phyloP scores from a whole-genome alignment of 2,113 vertebrate species.

The Entelurus aequoreus region DNA sequence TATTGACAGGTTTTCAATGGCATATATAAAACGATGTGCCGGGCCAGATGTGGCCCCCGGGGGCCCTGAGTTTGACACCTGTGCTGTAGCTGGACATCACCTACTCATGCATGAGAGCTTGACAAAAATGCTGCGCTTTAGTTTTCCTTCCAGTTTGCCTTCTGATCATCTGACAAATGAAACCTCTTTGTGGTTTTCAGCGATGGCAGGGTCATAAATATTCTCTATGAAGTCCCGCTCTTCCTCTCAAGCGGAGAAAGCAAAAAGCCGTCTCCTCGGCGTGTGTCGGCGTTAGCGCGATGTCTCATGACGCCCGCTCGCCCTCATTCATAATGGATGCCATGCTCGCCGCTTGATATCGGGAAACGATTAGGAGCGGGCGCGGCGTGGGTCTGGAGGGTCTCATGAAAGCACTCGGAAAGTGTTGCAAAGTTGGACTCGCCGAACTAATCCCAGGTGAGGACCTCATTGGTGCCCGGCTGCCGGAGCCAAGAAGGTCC shows the following conservation, averaged over 20 bases:
- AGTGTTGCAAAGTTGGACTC: constrained; percentile 1
- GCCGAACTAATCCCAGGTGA: not conserved
- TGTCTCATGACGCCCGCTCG: not conserved
- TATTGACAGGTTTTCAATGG: no score
- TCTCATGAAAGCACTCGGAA: constrained; percentile 1
- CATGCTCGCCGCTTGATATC: not conserved
- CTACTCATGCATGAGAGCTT: no score
- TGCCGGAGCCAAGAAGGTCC: no score
- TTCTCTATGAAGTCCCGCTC: not conserved
- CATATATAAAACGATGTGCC: no score
- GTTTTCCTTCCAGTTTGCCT: no score
- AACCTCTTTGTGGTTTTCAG: not conserved
- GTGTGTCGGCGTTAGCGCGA: not conserved
- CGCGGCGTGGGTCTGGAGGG: not conserved
- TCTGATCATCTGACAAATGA: no score
- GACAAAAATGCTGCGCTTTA: no score
- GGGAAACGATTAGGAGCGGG: constrained; percentile 3
- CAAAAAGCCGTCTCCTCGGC: not conserved
- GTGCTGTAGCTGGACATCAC: no score
- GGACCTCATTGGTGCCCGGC: constrained; percentile 30
- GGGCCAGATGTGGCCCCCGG: no score
- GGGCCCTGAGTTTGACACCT: no score
- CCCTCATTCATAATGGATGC: constrained; percentile 5
- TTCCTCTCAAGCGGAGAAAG: not conserved
- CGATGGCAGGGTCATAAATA: not conserved